Conservation (phyloP, 2,888 invertebrate genomes). For the Lasioglossum calceatum region DNA sequence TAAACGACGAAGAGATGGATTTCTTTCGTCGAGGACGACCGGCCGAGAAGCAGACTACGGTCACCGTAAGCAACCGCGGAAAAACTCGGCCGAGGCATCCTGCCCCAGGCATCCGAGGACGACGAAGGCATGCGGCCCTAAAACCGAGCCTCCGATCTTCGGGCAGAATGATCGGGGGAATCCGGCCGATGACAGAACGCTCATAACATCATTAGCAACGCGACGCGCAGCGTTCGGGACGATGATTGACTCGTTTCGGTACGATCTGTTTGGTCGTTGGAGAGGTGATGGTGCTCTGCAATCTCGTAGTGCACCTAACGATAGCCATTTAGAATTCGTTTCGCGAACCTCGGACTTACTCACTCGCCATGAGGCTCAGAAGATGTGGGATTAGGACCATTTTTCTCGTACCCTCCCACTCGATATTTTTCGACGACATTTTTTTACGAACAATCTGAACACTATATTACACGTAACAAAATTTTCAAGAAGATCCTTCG, state of each 20-base stretch:
- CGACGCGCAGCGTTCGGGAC: neutral
- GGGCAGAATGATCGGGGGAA: constrained; percentile 31
- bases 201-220: constrained; percentile 55
- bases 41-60: neutral
- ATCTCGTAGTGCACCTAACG: no score
- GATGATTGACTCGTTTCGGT: neutral
- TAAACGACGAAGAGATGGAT: constrained; percentile 53
- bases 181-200: constrained; percentile 47
- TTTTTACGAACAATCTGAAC: no score
- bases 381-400: no score
- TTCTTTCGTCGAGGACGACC: constrained; percentile 60
- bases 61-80: constrained; percentile 14
- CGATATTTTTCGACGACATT: no score
- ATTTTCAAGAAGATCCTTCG: no score
- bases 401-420: neutral
- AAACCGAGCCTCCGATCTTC: neutral
- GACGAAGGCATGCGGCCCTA: constrained; percentile 1
- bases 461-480: no score
- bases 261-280: neutral
- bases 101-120: constrained; percentile 30
- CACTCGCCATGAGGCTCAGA: no score
- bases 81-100: constrained; percentile 50
- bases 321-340: no score
- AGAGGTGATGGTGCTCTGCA: no score
- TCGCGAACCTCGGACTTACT: no score